Base-by-base conservation (phyloP, 2,888 invertebrate species). In the Mactromeris polynyma region DNA sequence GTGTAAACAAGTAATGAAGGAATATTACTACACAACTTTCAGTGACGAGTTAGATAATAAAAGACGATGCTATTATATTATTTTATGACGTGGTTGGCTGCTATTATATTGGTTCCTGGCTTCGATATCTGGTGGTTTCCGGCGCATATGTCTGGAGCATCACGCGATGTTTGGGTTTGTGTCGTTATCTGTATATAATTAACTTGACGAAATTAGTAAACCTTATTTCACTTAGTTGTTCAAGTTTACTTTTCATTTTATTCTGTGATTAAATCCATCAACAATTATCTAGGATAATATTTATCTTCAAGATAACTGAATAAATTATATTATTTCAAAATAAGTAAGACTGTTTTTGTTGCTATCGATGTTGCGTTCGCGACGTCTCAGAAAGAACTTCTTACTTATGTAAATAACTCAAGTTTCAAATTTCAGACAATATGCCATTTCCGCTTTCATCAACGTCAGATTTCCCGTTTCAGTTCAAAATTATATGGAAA, bases 81-180 rank as follows among this genome's bases (percentile, higher is more conserved):
- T 19, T 64, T 64, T 64, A 64, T 64, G 58, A 64, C 58, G 58
- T 64, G 26, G n/a, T 64, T 64, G 26, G 58, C n/a, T 64, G 58
- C 6, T 26, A 64, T 64, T 9, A 26, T 26, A 0, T 26, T 64
- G 26, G 58, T 64, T 26, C 58, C 58, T 11, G 58, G n/a, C 3
- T 26, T 9, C 58, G 26, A 26, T 64, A 26, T 64, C 58, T 64
- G 26, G 9, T 26, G 58, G 58, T 26, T 26, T n/a, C 58, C 58
- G 26, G 58, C n/a, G 21, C 58, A 19, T n/a, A 58, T 58, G 58
- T 64, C 58, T 64, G 9, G 1, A 26, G 26, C 26, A 64, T 6
- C 26, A 64, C 58, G 58, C 58, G 9, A 64, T 26, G 26, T 2
- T 64, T 64, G n/a, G 58, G 26, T 9, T 64, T 26, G 2, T n/a